Conservation (phyloP, 2,113 vertebrate species). For the Pristiophorus japonicus region DNA sequence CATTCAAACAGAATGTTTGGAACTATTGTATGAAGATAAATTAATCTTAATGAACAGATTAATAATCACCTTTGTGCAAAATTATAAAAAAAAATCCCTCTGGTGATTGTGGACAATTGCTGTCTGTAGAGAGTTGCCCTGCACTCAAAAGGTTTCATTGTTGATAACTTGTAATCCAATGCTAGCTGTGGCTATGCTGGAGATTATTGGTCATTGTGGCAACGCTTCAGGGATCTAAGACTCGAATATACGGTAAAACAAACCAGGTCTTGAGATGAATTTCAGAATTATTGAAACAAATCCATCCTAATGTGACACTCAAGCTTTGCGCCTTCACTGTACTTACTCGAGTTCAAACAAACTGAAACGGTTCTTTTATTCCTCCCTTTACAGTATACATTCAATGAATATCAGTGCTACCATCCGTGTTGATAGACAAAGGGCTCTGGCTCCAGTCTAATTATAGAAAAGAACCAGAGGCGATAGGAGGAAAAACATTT, state of each 20-base stretch:
- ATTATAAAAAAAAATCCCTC: slow-evolving; percentile 3
- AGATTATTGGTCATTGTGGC: background rate
- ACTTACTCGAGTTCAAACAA: background rate
- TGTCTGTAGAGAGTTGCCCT: background rate
- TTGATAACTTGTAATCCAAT: background rate
- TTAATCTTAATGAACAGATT: background rate
- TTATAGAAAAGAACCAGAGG: background rate
- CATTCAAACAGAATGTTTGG: background rate
- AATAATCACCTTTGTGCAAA: background rate
- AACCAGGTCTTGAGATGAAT: background rate
- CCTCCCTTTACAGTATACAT: background rate
- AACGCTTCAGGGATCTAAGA: background rate
- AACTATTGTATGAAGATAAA: background rate
- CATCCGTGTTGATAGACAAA: background rate
- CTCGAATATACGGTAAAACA: background rate
- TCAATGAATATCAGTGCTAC: background rate
- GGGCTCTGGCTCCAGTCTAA: background rate
- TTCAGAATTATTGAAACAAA: slow-evolving; percentile 2
- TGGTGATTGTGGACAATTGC: background rate
- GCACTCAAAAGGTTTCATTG: background rate
- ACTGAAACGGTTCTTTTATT: background rate
- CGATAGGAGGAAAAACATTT: background rate
- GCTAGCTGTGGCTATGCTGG: background rate
- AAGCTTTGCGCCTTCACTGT: background rate
- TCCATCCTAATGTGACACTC: background rate